Evolutionary conservation across 2,888 invertebrate genomes (phyloP).

Genomic region (Harpalus rubripes): DNA sequence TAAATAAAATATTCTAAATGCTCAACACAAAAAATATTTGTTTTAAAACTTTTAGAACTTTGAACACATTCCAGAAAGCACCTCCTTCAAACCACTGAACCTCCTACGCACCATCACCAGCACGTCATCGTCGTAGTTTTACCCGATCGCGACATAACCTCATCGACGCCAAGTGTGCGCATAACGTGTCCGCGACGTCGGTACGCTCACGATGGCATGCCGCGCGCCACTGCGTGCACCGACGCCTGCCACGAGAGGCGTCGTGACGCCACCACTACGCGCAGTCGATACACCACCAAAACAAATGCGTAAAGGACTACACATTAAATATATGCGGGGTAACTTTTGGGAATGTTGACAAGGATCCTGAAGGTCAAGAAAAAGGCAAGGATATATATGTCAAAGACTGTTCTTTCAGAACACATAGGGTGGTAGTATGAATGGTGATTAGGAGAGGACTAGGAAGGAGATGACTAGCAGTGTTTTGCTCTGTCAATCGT

Average conservation of each 20-base stretch:
- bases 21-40: too few species aligned
- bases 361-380: too few species aligned
- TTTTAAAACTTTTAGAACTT: too few species aligned
- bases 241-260: neutral
- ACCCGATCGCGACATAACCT: neutral
- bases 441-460: too few species aligned
- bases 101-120: neutral
- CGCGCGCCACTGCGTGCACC: constrained; percentile 12
- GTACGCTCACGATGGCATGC: constrained; percentile 4
- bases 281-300: neutral
- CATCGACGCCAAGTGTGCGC: neutral
- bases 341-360: too few species aligned
- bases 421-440: too few species aligned
- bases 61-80: too few species aligned
- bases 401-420: too few species aligned
- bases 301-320: neutral
- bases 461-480: too few species aligned
- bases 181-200: neutral
- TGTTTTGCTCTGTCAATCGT: too few species aligned
- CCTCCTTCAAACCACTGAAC: neutral
- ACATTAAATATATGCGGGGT: neutral
- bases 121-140: neutral
- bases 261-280: neutral
- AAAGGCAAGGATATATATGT: too few species aligned
- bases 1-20: too few species aligned